Evolutionary conservation across 1,140 invertebrate genomes (phyloP).

Genomic region (Pogonus chalceus): DNA sequence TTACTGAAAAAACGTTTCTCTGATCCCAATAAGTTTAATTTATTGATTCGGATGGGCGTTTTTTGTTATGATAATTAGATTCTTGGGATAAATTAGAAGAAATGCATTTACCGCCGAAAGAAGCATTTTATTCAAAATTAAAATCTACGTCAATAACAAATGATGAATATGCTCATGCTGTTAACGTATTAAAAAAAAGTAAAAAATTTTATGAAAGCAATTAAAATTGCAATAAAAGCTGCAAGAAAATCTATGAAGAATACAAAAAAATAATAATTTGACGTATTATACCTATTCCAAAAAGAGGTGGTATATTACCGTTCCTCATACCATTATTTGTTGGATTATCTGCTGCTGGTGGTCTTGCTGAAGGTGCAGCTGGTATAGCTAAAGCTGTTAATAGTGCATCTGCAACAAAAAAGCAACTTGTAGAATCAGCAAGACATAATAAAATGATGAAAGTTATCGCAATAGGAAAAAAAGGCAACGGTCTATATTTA

Average conservation of each 20-base stretch:
- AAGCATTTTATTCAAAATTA: too few species aligned
- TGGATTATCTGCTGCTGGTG: too few species aligned
- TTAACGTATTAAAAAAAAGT: too few species aligned
- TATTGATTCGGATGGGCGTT: too few species aligned
- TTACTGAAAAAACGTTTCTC: too few species aligned
- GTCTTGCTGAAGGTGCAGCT: conserved; percentile 29
- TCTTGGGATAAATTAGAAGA: too few species aligned
- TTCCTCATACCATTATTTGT: conserved; percentile 31
- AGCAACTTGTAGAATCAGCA: conserved; percentile 24
- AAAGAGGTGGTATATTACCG: conserved; percentile 30
- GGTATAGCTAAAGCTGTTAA: conserved; percentile 29
- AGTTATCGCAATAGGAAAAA: conserved; percentile 26
- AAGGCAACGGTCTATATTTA: conserved; percentile 22
- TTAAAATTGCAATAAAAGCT: conserved; percentile 10
- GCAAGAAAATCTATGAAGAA: conserved; percentile 10
- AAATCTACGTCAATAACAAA: too few species aligned
- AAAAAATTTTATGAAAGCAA: too few species aligned
- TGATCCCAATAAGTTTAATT: too few species aligned
- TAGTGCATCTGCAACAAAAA: conserved; percentile 24
- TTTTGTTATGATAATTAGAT: too few species aligned
- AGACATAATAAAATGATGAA: conserved; percentile 30
- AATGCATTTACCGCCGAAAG: too few species aligned
- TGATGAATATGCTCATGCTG: too few species aligned
- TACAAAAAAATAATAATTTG: conserved; percentile 18
- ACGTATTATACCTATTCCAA: conserved; percentile 28